A percentile compares a stretch with the other conserved stretches of the same genome.
Conservation (phyloP, 2,113 vertebrate species). For the Solea senegalensis region DNA sequence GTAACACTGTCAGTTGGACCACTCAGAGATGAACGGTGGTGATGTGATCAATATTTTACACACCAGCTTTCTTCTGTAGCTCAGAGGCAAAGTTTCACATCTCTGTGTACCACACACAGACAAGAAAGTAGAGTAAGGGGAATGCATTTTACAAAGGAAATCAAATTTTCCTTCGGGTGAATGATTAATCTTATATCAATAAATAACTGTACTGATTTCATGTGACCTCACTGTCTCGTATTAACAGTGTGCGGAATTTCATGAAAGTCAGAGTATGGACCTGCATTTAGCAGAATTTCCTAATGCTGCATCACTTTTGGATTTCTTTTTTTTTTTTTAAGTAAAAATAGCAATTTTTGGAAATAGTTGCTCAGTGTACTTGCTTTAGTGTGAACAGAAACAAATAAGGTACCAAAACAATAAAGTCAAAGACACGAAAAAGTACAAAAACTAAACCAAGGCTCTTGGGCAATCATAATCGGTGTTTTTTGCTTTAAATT, state of each 20-base stretch:
- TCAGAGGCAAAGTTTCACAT: constrained; percentile 13
- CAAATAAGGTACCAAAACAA: background rate
- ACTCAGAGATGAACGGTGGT: constrained; percentile 33
- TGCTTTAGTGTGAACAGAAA: background rate
- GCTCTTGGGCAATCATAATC: background rate
- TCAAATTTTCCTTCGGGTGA: background rate
- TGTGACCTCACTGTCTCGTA: background rate
- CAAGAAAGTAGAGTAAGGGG: background rate
- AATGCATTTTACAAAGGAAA: background rate
- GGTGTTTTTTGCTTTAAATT: background rate
- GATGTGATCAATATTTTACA: constrained; percentile 65
- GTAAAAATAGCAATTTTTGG: background rate
- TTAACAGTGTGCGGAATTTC: background rate
- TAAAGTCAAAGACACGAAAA: background rate
- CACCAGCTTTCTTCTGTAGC: constrained; percentile 22
- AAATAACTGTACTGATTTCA: background rate
- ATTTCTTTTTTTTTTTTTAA: background rate
- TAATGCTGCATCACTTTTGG: background rate
- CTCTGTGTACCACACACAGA: background rate
- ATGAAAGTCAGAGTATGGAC: background rate
- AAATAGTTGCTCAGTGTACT: background rate
- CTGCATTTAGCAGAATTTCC: background rate
- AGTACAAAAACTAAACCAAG: too few species aligned
- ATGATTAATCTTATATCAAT: constrained; percentile 7
- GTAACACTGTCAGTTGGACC: constrained; percentile 50